phyloP scores from a whole-genome alignment of 2,113 vertebrate species.

The Cercopithecus mona region DNA sequence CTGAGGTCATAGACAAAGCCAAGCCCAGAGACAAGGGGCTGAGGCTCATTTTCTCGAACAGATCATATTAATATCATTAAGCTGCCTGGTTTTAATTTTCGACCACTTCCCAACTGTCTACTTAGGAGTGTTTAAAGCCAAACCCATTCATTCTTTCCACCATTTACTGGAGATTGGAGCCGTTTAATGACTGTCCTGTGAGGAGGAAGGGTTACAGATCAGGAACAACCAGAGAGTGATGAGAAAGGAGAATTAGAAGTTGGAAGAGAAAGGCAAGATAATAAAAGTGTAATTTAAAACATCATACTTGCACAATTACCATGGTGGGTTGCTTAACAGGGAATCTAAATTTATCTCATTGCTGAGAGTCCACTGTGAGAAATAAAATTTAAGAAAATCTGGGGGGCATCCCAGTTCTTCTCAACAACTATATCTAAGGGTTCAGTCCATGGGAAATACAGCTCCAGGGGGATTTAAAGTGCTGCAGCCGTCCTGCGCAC shows the following conservation, averaged over 20 bases:
- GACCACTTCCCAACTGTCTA: slow-evolving; percentile 41
- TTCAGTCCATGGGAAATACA: background rate
- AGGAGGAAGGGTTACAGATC: background rate
- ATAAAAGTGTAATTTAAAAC: slow-evolving; percentile 37
- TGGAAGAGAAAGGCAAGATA: background rate
- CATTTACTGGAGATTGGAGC: background rate
- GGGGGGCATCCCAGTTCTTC: background rate
- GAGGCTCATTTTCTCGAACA: background rate
- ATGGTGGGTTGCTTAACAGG: background rate
- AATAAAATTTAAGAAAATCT: background rate
- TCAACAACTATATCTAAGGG: background rate
- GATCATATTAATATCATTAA: background rate
- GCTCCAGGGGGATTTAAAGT: background rate
- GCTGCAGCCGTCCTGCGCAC: too few relatives aligned
- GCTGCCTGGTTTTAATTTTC: slow-evolving; percentile 46
- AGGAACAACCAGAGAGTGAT: background rate
- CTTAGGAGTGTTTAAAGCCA: slow-evolving; percentile 37
- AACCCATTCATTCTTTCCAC: slow-evolving; percentile 54
- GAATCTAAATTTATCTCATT: background rate
- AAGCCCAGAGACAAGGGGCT: background rate
- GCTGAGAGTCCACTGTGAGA: slow-evolving; percentile 36
- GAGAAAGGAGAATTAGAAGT: slow-evolving; percentile 16
- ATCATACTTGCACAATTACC: background rate
- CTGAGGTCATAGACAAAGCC: background rate
- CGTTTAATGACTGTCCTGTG: background rate